Evolutionary conservation across 2,888 invertebrate species (phyloP).

Genomic region (Epirrhoe alternata): DNA sequence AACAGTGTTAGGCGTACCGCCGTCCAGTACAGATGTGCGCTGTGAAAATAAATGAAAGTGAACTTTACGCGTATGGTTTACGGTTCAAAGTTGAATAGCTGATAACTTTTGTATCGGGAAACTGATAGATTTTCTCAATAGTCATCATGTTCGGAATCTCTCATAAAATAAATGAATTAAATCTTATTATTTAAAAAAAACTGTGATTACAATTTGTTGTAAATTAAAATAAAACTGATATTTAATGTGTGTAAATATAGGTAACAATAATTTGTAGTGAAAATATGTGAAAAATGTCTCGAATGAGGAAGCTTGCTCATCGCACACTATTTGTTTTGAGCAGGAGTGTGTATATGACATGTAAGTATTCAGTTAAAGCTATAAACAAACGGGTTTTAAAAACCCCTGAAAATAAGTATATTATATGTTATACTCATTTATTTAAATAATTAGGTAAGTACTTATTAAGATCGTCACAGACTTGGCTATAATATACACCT

Average conservation of each 20-base stretch:
- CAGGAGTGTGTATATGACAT: conserved; percentile 77
- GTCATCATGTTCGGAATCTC: neutral
- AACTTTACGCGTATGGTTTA: neutral
- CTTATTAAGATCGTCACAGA: too few relatives aligned
- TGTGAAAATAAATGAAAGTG: neutral
- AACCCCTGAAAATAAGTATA: too few relatives aligned
- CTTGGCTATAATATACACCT: too few relatives aligned
- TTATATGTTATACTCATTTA: too few relatives aligned
- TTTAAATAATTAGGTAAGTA: too few relatives aligned
- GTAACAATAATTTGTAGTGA: neutral
- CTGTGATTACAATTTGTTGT: neutral
- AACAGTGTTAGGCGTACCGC: conserved; percentile 13
- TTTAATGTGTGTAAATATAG: too few relatives aligned
- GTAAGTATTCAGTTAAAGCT: conserved; percentile 60
- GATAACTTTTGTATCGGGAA: neutral
- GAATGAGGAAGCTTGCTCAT: conserved; percentile 69
- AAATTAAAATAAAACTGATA: neutral
- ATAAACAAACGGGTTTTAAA: too few relatives aligned
- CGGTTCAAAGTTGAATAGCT: conserved; percentile 3
- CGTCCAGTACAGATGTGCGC: conserved; percentile 8
- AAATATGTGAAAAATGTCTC: conserved; percentile 60
- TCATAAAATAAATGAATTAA: neutral
- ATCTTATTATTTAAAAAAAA: neutral
- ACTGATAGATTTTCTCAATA: neutral
- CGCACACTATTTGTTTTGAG: conserved; percentile 75